Conservation (phyloP, 2,888 invertebrate genomes). For the Camponotus fellah region DNA sequence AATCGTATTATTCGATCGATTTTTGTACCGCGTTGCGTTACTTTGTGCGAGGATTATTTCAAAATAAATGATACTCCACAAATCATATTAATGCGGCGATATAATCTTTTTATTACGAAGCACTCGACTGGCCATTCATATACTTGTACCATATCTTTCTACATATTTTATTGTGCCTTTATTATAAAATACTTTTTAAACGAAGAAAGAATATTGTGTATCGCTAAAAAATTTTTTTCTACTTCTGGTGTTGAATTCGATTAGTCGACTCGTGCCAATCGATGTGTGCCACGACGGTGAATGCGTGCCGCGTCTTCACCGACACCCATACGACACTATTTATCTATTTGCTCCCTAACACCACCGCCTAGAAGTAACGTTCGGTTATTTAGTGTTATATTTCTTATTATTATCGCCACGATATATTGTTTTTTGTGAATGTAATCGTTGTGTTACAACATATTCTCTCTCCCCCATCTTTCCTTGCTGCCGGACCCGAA, state of each 20-base stretch:
- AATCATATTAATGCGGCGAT: background rate
- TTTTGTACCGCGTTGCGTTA: background rate
- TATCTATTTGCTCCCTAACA: slow-evolving; percentile 86
- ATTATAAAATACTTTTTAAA: slow-evolving; percentile 8
- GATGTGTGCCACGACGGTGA: slow-evolving; percentile 31
- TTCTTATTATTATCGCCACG: slow-evolving; percentile 82
- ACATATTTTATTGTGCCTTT: slow-evolving; percentile 24
- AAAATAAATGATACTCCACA: background rate
- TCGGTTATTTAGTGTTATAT: slow-evolving; percentile 85
- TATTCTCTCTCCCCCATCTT: slow-evolving; percentile 84
- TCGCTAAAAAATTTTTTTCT: background rate
- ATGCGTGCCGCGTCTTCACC: slow-evolving; percentile 21
- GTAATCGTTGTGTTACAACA: slow-evolving; percentile 86
- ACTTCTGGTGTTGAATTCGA: slow-evolving; percentile 12
- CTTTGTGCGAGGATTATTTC: background rate
- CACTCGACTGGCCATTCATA: slow-evolving; percentile 16
- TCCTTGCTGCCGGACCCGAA: slow-evolving; percentile 86
- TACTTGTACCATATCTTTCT: background rate
- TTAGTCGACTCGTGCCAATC: slow-evolving; percentile 39
- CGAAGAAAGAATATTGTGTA: background rate
- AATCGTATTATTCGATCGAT: background rate
- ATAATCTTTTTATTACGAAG: slow-evolving; percentile 10
- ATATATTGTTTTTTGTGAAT: slow-evolving; percentile 85
- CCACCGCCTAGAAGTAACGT: slow-evolving; percentile 84
- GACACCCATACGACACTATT: slow-evolving; percentile 53